phyloP scores from a whole-genome alignment of 2,113 vertebrate genomes.

The Elaphurus davidianus region DNA sequence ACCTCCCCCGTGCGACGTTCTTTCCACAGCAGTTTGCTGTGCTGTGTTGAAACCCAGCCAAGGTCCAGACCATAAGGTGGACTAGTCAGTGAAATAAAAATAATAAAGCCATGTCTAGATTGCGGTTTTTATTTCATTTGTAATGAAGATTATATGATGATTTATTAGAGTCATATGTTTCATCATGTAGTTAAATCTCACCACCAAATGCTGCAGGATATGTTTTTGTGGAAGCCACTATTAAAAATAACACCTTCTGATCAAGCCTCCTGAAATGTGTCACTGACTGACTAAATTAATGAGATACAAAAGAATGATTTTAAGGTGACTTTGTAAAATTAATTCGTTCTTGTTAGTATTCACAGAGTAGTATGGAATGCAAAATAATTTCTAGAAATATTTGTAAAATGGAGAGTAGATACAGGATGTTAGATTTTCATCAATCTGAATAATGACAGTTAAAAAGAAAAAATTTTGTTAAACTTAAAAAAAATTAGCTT shows the following conservation, averaged over 20 bases:
- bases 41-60: background rate
- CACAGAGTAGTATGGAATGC: background rate
- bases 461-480: background rate
- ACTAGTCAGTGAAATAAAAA: background rate
- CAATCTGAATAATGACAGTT: background rate
- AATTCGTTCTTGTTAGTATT: background rate
- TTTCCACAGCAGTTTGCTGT: background rate
- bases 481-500: background rate
- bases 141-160: background rate
- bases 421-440: background rate
- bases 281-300: background rate
- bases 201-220: background rate
- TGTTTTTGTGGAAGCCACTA: background rate
- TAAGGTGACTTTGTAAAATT: background rate
- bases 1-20: background rate
- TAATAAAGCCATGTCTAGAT: background rate
- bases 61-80: rapidly evolving
- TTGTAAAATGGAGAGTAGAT: background rate
- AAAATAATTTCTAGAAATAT: background rate
- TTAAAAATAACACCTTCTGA: background rate
- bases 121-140: background rate
- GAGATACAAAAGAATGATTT: background rate
- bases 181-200: background rate
- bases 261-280: background rate
- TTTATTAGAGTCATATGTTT: background rate